Conservation (phyloP, 2,797 vertebrate species). For the Erethizon dorsatum region DNA sequence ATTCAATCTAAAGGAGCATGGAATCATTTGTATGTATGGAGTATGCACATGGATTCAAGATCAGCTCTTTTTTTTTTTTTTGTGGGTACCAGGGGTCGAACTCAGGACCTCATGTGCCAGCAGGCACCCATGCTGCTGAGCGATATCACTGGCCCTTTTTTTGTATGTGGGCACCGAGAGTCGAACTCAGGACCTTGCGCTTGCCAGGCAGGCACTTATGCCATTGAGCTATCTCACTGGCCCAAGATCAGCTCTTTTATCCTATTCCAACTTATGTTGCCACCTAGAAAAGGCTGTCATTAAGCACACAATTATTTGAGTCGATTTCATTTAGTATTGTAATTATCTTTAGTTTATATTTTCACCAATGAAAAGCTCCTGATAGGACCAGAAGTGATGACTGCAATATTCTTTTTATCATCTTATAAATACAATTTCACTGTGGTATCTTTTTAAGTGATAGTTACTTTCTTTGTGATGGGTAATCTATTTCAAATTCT, state of each 20-base stretch:
- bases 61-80: neutral
- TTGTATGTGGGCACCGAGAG: too few relatives aligned
- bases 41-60: neutral
- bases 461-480: neutral
- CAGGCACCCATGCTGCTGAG: too few relatives aligned
- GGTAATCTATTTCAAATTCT: neutral
- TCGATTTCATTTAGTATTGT: neutral
- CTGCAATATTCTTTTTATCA: neutral
- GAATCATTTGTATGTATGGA: neutral
- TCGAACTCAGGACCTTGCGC: too few relatives aligned
- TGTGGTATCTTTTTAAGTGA: neutral
- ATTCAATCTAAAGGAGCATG: neutral
- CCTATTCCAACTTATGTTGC: neutral
- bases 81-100: too few relatives aligned
- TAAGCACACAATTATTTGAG: neutral
- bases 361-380: neutral
- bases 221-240: too few relatives aligned
- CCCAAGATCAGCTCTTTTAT: neutral
- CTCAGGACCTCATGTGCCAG: too few relatives aligned
- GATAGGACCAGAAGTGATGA: neutral
- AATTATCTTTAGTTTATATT: constrained; percentile 6
- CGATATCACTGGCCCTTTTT: too few relatives aligned
- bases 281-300: neutral
- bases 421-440: neutral
- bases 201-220: too few relatives aligned